Base-by-base conservation (phyloP, 2,797 vertebrate species). In the Aselliscus stoliczkanus region DNA sequence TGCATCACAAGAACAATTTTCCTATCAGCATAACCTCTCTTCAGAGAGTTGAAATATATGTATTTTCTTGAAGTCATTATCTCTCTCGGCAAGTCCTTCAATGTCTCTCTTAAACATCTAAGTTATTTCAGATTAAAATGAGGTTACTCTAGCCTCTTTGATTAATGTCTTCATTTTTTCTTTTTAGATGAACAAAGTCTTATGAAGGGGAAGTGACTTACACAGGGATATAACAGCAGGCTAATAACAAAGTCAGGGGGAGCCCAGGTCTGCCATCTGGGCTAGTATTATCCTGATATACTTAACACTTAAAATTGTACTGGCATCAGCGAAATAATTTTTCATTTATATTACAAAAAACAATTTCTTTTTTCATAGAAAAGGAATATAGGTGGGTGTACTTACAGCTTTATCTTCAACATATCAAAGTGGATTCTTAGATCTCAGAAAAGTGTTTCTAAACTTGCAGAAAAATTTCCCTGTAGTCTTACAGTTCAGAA, bases 101-200 rank as follows among this genome's bases (percentile, higher is more conserved):
- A 1, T 65, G 34, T 73, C 70, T 75, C 52, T 82, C 34, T 31
- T 56, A 21, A 1, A 65, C 50, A 69, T 92, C 69, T 93, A 77
- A 94, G 31, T 93, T 90, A 52, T 21, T 90, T 90, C 58, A 88
- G 54, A 72, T 93, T 91, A 95, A 96, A 92, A 85, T 84, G 31
- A 47, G 12, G 34, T 70, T 64, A 83, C 70, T 54, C 29, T 13
- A 95, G 52, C 34, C 47, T 90, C 54, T 88, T 72, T 50, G n/a
- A 37, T 62, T 47, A 50, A n/a, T 75, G 39, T 94, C 56, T 77
- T 95, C 31, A 58, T 54, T 60, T 90, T 92, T 50, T 42, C 42
- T 42, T 92, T 50, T 72, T 52, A 80, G n/a, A 31, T 73, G 27
- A 76, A 76, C 42, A 65, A 42, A 87, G 34, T 11, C 52, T 70